phyloP scores from a whole-genome alignment of 2,888 invertebrate species.

The Tricholauxania praeusta region DNA sequence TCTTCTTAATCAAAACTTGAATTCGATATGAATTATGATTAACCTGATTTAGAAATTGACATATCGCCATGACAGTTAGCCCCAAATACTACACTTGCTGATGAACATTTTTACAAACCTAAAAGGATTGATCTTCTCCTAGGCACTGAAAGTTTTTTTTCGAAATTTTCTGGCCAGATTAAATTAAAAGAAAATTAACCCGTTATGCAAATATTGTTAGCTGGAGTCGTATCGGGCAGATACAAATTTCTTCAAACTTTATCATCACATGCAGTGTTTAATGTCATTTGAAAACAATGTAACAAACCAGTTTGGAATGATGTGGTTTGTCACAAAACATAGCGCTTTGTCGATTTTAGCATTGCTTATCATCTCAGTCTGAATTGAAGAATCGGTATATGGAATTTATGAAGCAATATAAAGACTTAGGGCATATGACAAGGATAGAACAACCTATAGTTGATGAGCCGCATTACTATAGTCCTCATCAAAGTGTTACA shows the following conservation, averaged over 20 bases:
- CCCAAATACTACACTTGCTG: too few relatives aligned
- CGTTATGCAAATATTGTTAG: conserved; percentile 44
- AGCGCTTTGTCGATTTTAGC: conserved; percentile 8
- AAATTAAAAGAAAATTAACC: conserved; percentile 41
- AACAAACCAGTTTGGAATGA: too few relatives aligned
- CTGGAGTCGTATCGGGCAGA: conserved; percentile 46
- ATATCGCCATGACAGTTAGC: conserved; percentile 42
- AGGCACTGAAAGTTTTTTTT: conserved; percentile 40
- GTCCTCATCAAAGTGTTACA: conserved; percentile 8
- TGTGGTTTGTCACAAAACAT: neutral
- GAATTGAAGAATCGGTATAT: neutral
- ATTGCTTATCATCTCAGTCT: neutral
- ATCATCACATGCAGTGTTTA: too few relatives aligned
- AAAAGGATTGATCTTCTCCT: conserved; percentile 44
- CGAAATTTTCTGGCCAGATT: conserved; percentile 45
- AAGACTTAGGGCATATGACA: conserved; percentile 27
- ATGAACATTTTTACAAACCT: too few relatives aligned
- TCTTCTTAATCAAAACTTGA: conserved; percentile 38
- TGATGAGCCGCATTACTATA: conserved; percentile 8
- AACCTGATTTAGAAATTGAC: conserved; percentile 44
- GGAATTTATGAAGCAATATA: conserved; percentile 19
- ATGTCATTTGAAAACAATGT: too few relatives aligned
- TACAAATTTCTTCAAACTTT: conserved; percentile 12
- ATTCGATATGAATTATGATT: conserved; percentile 38
- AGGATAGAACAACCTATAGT: neutral